Conservation (phyloP, 1,140 invertebrate genomes). For the Diorhabda carinulata region DNA sequence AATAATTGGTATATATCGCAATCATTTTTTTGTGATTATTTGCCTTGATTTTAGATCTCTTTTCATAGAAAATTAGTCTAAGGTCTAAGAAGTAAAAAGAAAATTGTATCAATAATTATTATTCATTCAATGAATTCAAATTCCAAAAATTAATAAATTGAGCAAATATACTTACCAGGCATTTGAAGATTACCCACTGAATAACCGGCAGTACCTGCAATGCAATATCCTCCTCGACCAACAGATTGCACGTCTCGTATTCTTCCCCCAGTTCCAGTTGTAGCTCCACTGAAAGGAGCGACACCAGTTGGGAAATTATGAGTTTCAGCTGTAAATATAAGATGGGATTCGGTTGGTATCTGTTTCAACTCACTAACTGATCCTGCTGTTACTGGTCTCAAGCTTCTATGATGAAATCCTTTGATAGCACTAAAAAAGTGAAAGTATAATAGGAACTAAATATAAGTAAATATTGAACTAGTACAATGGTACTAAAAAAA, state of each 20-base stretch:
- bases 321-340: constrained; percentile 98
- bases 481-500: too few species aligned
- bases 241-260: constrained; percentile 93
- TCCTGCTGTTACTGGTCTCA: constrained; percentile 60
- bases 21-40: too few species aligned
- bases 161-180: constrained; percentile 59
- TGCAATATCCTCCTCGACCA: constrained; percentile 85
- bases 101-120: too few species aligned
- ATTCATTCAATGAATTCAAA: too few species aligned
- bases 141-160: too few species aligned
- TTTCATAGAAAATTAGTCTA: too few species aligned
- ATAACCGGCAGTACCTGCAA: constrained; percentile 95
- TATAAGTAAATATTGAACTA: too few species aligned
- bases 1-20: too few species aligned
- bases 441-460: background rate
- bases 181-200: constrained; percentile 89
- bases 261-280: constrained; percentile 93
- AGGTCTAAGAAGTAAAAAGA: too few species aligned
- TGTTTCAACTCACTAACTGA: constrained; percentile 62
- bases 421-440: constrained; percentile 75
- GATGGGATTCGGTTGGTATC: constrained; percentile 66
- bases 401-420: constrained; percentile 68
- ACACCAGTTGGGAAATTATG: constrained; percentile 98
- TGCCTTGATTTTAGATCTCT: too few species aligned
- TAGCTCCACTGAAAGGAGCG: constrained; percentile 90